Conservation (phyloP, 2,888 invertebrate genomes). For the Sussaba pulchella region DNA sequence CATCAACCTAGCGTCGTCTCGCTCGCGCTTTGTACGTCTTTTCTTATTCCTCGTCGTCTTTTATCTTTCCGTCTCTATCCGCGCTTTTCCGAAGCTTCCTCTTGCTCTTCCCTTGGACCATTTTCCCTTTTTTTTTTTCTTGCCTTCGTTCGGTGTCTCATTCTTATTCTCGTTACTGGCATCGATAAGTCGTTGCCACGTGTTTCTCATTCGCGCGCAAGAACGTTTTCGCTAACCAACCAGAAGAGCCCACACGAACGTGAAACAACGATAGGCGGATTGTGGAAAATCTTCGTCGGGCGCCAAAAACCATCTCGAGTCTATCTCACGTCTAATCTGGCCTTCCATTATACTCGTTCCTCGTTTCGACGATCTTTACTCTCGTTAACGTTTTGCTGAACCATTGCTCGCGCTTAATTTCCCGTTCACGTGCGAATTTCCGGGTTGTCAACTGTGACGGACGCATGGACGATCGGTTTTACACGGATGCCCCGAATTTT, state of each 20-base stretch:
- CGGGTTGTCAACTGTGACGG: constrained; percentile 68
- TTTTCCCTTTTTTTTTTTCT: constrained; percentile 26
- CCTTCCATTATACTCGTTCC: constrained; percentile 50
- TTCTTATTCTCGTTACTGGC: constrained; percentile 40
- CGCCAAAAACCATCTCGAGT: constrained; percentile 53
- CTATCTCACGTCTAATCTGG: constrained; percentile 25
- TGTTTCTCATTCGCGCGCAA: constrained; percentile 58
- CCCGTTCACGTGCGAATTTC: constrained; percentile 52
- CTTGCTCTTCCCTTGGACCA: neutral
- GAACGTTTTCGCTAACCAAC: constrained; percentile 20
- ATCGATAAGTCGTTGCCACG: constrained; percentile 36
- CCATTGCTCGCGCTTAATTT: constrained; percentile 14
- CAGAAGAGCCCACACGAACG: constrained; percentile 14
- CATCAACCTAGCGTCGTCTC: constrained; percentile 57
- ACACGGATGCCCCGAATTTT: constrained; percentile 24
- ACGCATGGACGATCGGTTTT: constrained; percentile 50
- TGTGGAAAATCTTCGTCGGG: constrained; percentile 16
- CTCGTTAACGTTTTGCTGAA: too few relatives aligned
- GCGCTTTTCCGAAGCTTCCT: constrained; percentile 34
- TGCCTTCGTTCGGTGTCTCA: constrained; percentile 5
- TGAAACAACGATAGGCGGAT: constrained; percentile 13
- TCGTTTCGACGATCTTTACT: constrained; percentile 30
- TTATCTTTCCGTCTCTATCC: constrained; percentile 20
- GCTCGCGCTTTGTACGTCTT: constrained; percentile 14
- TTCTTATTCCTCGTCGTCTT: constrained; percentile 16